These are phyloP conservation scores for Lagria hirta DNA, from an alignment of 2,888 invertebrate genomes.

Conservation along the genomic window DNA sequence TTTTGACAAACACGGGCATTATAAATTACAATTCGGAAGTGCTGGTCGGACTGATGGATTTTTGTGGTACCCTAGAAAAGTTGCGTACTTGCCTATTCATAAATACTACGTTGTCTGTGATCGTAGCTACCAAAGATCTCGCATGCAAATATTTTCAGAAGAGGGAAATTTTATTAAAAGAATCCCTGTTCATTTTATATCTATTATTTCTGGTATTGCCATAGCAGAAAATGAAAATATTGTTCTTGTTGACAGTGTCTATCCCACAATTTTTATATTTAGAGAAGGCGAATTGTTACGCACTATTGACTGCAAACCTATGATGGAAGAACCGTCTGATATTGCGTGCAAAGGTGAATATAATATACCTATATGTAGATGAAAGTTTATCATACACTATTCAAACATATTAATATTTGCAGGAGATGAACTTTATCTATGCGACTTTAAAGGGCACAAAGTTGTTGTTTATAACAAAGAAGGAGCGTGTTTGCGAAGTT, in stretches of 20 bases:
- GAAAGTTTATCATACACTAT: not conserved
- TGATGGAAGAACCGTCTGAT: conserved; percentile 97
- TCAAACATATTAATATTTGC: conserved; percentile 9
- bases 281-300: conserved; percentile 86
- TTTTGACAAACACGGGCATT: conserved; percentile 90
- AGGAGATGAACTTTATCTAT: conserved; percentile 93
- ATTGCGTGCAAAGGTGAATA: conserved; percentile 85
- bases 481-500: conserved; percentile 86
- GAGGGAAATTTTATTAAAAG: conserved; percentile 94
- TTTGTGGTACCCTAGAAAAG: conserved; percentile 95
- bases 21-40: conserved; percentile 91
- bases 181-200: conserved; percentile 85
- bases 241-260: conserved; percentile 95
- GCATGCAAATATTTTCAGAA: conserved; percentile 97
- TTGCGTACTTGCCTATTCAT: conserved; percentile 83
- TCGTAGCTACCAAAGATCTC: conserved; percentile 91
- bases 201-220: conserved; percentile 91
- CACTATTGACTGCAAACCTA: conserved; percentile 97
- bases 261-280: conserved; percentile 93
- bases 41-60: conserved; percentile 96
- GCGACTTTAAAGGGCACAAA: conserved; percentile 97
- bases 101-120: conserved; percentile 95
- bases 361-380: not conserved
- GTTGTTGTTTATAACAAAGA: conserved; percentile 94
- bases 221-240: conserved; percentile 90